Percentiles rank a stretch among this genome's conserved stretches.
These are phyloP conservation scores for Papilio demoleus DNA, from an alignment of 2,888 invertebrate species.

Conservation along the genomic window DNA sequence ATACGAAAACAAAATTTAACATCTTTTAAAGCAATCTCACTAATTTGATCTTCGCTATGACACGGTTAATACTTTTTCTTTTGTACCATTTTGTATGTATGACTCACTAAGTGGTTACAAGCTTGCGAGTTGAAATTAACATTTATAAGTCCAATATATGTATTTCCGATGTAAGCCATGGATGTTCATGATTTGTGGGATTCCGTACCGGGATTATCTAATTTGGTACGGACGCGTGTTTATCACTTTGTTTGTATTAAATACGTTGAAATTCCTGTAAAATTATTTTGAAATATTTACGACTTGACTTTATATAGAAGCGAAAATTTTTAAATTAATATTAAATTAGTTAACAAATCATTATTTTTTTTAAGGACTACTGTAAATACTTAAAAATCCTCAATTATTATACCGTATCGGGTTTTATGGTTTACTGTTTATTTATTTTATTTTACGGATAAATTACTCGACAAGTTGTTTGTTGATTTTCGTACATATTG, in stretches of 20 bases:
- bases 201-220: slow-evolving; percentile 34
- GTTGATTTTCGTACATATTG: too few relatives aligned
- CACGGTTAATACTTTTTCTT: neutral
- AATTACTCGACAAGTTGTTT: too few relatives aligned
- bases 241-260: neutral
- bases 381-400: too few relatives aligned
- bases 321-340: too few relatives aligned
- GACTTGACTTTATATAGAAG: too few relatives aligned
- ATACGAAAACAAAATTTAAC: neutral
- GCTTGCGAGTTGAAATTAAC: slow-evolving; percentile 33
- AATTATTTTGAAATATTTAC: neutral
- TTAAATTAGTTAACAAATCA: too few relatives aligned
- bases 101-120: slow-evolving; percentile 10
- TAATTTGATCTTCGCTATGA: neutral
- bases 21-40: neutral
- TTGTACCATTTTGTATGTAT: neutral
- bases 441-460: too few relatives aligned
- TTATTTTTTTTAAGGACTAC: slow-evolving; percentile 21
- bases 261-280: neutral
- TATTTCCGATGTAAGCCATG: slow-evolving; percentile 32
- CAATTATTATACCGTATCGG: too few relatives aligned
- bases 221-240: slow-evolving; percentile 25
- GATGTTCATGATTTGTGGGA: slow-evolving; percentile 34
- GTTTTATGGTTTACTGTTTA: too few relatives aligned
- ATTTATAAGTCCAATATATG: slow-evolving; percentile 30